Base-by-base conservation (phyloP, 2,797 vertebrate species). In the Acipenser transmontanus region DNA sequence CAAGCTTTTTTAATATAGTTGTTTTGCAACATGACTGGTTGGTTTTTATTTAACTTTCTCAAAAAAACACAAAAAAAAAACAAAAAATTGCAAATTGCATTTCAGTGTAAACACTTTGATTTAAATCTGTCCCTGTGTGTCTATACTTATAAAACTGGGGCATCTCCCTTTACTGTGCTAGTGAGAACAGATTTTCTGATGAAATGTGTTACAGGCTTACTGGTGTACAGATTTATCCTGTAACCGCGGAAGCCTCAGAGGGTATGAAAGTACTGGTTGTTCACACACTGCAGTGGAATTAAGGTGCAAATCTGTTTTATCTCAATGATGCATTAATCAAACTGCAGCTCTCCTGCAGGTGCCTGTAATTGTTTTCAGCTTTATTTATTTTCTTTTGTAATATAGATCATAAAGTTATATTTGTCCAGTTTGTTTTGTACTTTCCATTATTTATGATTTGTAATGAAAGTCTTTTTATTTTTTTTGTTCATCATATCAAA, bases 391-490 rank as follows among this genome's bases (percentile, higher is more conserved):
- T 57, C 12, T n/a, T 57, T 57, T 57, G 14, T 57, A 34, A 34
- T 34, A 34, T n/a, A 57, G 54, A 4, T 57, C 54, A 11, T n/a
- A 57, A 57, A 57, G 54, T 57, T 57, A 13, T 14, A 57, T 57
- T 57, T 57, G 12, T 57, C 54, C 54, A 57, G 12, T 57, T 57
- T 57, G 54, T 57, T 57, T 57, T 57, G 54, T n/a, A 57, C 12
- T 81, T 81, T 78, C 76, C 87, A 86, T 87, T 84, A 80, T 87
- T 70, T 87, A 81, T 77, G 79, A 73, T 76, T 84, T 82, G 81
- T 83, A 85, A 83, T 81, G 80, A 77, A 87, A 88, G 80, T 85
- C 76, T 80, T 80, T 70, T 77, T 62, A 69, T 75, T 73, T 52
- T 51, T 52, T 81, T 76, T 73, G 76, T 76, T 83, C 76, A 80